Conservation (phyloP, 2,888 invertebrate genomes). For the Microctonus hyperodae region DNA sequence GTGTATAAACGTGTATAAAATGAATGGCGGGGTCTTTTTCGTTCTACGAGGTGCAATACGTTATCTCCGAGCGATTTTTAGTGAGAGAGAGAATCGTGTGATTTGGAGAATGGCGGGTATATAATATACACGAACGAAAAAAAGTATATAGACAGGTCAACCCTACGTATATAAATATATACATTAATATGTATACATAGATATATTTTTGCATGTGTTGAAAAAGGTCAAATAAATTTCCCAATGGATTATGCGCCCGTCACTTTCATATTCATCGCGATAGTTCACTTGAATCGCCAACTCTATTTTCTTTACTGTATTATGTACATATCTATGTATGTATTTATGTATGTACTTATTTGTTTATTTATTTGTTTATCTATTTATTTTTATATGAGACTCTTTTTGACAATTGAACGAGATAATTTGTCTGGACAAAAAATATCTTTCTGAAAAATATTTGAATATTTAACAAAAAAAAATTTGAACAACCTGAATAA, state of each 20-base stretch:
- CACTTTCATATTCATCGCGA: slow-evolving; percentile 61
- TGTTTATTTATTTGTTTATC: no score
- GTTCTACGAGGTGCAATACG: slow-evolving; percentile 52
- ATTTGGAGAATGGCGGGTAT: neutral
- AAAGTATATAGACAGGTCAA: slow-evolving; percentile 29
- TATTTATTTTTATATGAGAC: neutral
- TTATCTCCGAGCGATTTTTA: slow-evolving; percentile 47
- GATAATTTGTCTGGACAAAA: neutral
- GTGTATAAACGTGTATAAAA: slow-evolving; percentile 49
- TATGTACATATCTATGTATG: no score
- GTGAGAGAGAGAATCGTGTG: neutral
- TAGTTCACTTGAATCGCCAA: slow-evolving; percentile 56
- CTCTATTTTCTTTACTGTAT: slow-evolving; percentile 40
- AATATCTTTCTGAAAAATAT: neutral
- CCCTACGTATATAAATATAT: no score
- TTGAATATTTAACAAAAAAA: neutral
- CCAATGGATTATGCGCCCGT: slow-evolving; percentile 56
- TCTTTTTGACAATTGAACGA: neutral
- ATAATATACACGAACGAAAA: no score
- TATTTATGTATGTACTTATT: neutral
- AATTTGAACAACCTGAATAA: no score
- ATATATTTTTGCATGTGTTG: no score
- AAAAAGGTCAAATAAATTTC: slow-evolving; percentile 57
- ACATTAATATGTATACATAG: no score
- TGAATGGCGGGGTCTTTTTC: slow-evolving; percentile 51